A percentile compares a stretch with the other conserved stretches of the same genome.
These are phyloP conservation scores for Conus ventricosus DNA, from an alignment of 1,140 invertebrate species.

Conservation along the genomic window DNA sequence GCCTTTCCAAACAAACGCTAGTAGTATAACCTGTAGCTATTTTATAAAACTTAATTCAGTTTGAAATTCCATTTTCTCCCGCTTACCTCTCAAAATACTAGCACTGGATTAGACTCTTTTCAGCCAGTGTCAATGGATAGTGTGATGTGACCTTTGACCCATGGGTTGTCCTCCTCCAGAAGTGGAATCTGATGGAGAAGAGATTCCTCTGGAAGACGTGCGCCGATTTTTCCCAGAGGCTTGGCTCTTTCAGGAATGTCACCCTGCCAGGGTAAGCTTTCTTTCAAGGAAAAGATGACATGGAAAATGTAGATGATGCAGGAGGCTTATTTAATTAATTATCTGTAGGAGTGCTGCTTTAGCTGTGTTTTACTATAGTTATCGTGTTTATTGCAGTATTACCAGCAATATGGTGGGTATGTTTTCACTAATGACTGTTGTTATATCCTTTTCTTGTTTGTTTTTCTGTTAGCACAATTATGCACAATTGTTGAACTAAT, in stretches of 20 bases:
- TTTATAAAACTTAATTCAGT: neutral
- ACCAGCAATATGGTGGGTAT: too few relatives aligned
- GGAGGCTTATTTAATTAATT: too few relatives aligned
- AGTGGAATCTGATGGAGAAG: neutral
- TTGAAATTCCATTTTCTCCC: neutral
- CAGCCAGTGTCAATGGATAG: too few relatives aligned
- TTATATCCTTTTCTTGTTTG: neutral
- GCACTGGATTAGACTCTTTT: neutral
- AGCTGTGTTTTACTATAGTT: too few relatives aligned
- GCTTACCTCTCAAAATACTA: neutral
- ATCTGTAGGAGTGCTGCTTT: too few relatives aligned
- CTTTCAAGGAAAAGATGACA: neutral
- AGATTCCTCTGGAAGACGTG: constrained; percentile 17
- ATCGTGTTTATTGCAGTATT: too few relatives aligned
- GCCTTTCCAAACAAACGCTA: neutral
- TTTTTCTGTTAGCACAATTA: constrained; percentile 37
- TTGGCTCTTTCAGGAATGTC: constrained; percentile 66
- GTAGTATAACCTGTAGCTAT: neutral
- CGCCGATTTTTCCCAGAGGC: constrained; percentile 69
- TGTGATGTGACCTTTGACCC: too few relatives aligned
- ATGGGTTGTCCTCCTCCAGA: neutral
- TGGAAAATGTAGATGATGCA: too few relatives aligned
- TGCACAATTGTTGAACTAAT: too few relatives aligned
- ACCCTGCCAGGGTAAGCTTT: constrained; percentile 39
- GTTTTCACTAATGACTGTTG: neutral